Conservation (phyloP, 2,113 vertebrate genomes). For the Sinocyclocheilus maitianheensis region DNA sequence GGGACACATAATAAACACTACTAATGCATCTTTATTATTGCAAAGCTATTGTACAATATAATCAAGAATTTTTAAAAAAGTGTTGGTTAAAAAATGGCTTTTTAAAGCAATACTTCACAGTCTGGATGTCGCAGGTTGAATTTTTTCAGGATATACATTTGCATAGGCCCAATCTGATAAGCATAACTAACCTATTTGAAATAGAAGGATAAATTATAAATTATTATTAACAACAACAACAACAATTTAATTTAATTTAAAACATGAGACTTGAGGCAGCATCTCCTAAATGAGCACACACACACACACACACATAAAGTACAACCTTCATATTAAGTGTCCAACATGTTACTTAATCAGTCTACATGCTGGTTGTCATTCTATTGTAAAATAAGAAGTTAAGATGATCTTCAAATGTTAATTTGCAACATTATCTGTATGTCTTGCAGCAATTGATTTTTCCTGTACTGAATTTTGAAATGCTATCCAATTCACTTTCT, state of each 20-base stretch:
- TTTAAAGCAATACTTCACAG: neutral
- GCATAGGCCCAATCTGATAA: too few relatives aligned
- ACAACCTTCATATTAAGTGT: neutral
- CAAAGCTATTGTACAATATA: neutral
- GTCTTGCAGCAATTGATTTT: neutral
- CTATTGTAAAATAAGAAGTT: neutral
- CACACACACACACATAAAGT: neutral
- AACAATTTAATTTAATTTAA: too few relatives aligned
- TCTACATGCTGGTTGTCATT: neutral
- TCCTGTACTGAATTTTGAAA: neutral
- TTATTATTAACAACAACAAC: neutral
- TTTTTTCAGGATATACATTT: too few relatives aligned
- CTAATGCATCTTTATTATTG: neutral
- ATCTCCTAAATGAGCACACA: neutral
- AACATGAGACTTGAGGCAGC: neutral
- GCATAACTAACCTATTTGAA: too few relatives aligned
- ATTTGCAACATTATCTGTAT: neutral
- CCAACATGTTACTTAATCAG: too few relatives aligned
- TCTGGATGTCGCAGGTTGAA: neutral
- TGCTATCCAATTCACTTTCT: conserved; percentile 1
- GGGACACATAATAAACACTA: neutral
- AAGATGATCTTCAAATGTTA: neutral
- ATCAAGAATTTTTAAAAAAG: neutral
- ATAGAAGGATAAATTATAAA: too few relatives aligned
- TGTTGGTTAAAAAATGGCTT: neutral